Base-by-base conservation (phyloP, 2,888 invertebrate genomes). In the Drosophila lutescens region DNA sequence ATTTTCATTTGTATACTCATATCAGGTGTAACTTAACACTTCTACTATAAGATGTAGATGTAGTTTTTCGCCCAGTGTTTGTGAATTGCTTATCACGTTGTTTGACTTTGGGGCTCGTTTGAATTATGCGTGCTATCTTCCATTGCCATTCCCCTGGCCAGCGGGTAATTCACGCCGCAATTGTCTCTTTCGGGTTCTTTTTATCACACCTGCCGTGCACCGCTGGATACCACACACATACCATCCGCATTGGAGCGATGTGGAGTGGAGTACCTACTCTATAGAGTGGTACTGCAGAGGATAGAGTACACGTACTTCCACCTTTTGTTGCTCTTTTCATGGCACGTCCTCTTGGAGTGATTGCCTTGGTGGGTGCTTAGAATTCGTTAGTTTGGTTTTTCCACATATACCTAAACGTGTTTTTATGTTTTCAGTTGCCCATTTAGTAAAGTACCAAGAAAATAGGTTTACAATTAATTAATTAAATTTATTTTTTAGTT, bases 61-160 rank as follows among this genome's bases (percentile, higher is more conserved):
- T n/a, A 38, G 6, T 9, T 32, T 44, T 43, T 44, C 15, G 36
- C 4, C 3, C n/a, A 54, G 68, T 70, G 71, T 56, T 50, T 71
- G 60, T 71, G 77, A 84, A 79, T 76, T 74, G 78, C 76, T 86
- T 88, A 86, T 85, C 86, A 86, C 61, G 77, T 74, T 77, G 75
- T 88, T 83, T 86, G 86, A 86, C 88, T 83, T 84, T 86, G 76
- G 73, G 85, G 46, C 75, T 71, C 80, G 77, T 85, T 85, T 82
- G 71, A 85, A 80, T 79, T 72, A 68, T 74, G 74, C 78, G 86
- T 75, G 67, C 80, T 86, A 86, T 86, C 77, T 82, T 67, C 68
- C 77, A 80, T 74, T 68, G 72, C 75, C 54, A 66, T 55, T 57
- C 51, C 62, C 57, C 26, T 41, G 51, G 50, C 74, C 54, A 50